Percentiles rank a stretch among this genome's conserved stretches.
Evolutionary conservation across 2,888 invertebrate genomes (phyloP).

Genomic region (Mimas tiliae): DNA sequence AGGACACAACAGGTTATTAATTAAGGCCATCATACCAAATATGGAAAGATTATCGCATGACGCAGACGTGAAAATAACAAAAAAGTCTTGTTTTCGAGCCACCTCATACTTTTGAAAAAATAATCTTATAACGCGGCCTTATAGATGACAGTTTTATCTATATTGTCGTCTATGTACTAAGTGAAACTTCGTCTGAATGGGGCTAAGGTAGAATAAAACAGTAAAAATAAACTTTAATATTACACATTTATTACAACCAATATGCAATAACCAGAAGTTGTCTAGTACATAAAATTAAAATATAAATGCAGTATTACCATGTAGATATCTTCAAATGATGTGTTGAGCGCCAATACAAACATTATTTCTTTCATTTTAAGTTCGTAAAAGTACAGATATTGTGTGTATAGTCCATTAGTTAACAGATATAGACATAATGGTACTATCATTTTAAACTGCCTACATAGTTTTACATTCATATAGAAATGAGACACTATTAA

Average conservation of each 20-base stretch:
- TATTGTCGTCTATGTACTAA: not conserved
- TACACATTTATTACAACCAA: conserved; percentile 25
- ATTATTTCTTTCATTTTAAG: not conserved
- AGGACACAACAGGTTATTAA: too few relatives aligned
- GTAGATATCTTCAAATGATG: too few relatives aligned
- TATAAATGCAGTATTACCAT: conserved; percentile 14
- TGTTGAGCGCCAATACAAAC: too few relatives aligned
- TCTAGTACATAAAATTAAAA: conserved; percentile 2
- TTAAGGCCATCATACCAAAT: too few relatives aligned
- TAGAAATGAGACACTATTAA: not conserved
- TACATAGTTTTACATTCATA: not conserved
- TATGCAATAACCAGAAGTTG: not conserved
- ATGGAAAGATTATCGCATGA: too few relatives aligned
- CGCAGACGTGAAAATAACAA: too few relatives aligned
- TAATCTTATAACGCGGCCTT: too few relatives aligned
- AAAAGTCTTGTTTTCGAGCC: too few relatives aligned
- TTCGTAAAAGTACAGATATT: not conserved
- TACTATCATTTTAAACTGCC: not conserved
- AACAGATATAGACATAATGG: not conserved
- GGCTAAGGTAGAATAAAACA: not conserved
- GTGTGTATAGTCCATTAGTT: not conserved
- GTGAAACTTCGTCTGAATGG: not conserved
- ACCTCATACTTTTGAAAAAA: not conserved
- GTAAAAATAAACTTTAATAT: not conserved
- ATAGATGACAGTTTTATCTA: not conserved